Evolutionary conservation across 2,888 invertebrate genomes (phyloP), one percentile per base, ranked within the genome.

Genomic region (Papilio elwesi): DNA sequence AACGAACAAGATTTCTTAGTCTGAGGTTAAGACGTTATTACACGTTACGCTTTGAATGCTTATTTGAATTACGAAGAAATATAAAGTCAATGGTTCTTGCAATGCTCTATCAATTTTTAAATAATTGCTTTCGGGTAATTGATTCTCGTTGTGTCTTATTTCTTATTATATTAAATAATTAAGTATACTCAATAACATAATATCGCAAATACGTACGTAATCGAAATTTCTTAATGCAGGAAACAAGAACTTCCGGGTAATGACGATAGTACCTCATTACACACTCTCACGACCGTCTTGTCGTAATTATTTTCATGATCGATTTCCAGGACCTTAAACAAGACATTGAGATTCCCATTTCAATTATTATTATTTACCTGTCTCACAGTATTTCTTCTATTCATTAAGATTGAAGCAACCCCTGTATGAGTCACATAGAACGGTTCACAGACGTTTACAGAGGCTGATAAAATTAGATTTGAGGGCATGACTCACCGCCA

Each of bases 371-470:
- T 52, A 13, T 15, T 59, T 38, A 59, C n/a, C n/a, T n/a, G n/a
- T 59, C n/a, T 43, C 59, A 10, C 49, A 49, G 48, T 16, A 9
- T 1, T 64, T 15, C 49, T 38, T 48, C 12, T 16, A 8, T 11
- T 70, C 47, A 70, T 48, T 67, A 57, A 9, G 43, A 43, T 4
- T 43, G 6, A 43, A 64, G 36, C 38, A 36, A 55, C 64, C 12
- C 47, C 48, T 59, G 71, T n/a, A 74, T 86, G 86, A 85, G 76
- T 86, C 85, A 84, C 62, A 77, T 76, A 71, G 76, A 76, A 65
- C 65, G 65, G 74, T 71, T 75, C 63, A 68, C 66, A 77, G 77
- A 77, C 66, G 79, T 71, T 82, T 83, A 82, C 80, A 76, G 78
- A 75, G 77, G 78, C 81, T 81, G n/a, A 53, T 48, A 66, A 62